phyloP scores from a whole-genome alignment of 1,140 invertebrate genomes.

The Calliphora vicina region DNA sequence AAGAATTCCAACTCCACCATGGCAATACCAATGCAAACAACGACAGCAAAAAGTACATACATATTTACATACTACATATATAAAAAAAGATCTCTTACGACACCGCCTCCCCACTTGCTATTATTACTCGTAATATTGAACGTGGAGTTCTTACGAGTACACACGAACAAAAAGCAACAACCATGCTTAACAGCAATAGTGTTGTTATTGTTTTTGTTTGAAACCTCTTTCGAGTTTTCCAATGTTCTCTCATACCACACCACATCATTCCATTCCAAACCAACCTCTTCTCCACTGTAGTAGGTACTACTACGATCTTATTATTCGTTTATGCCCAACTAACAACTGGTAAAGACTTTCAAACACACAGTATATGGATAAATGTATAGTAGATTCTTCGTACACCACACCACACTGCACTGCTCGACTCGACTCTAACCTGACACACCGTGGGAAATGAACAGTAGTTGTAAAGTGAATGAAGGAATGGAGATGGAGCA shows the following conservation, averaged over 20 bases:
- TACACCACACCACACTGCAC: too few relatives aligned
- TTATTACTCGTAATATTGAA: not conserved
- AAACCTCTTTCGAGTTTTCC: not conserved
- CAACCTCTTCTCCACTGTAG: not conserved
- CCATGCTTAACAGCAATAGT: too few relatives aligned
- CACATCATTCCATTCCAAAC: not conserved
- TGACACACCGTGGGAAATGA: slow-evolving; percentile 62
- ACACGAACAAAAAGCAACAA: too few relatives aligned
- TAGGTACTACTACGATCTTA: too few relatives aligned
- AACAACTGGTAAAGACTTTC: not conserved
- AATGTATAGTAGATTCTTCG: too few relatives aligned
- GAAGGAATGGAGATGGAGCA: slow-evolving; percentile 24
- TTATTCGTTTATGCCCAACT: too few relatives aligned
- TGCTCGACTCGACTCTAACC: slow-evolving; percentile 2
- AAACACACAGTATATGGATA: not conserved
- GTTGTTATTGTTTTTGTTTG: too few relatives aligned
- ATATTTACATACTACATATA: not conserved
- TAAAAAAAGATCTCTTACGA: slow-evolving; percentile 6
- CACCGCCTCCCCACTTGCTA: slow-evolving; percentile 16
- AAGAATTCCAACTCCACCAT: not conserved
- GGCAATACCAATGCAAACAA: not conserved
- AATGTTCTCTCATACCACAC: not conserved
- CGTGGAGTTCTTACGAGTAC: not conserved
- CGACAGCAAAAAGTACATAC: not conserved
- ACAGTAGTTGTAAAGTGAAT: slow-evolving; percentile 51